A percentile compares a stretch with the other conserved stretches of the same genome.
Conservation (phyloP, 2,888 invertebrate genomes). For the Slavum lentiscoides region DNA sequence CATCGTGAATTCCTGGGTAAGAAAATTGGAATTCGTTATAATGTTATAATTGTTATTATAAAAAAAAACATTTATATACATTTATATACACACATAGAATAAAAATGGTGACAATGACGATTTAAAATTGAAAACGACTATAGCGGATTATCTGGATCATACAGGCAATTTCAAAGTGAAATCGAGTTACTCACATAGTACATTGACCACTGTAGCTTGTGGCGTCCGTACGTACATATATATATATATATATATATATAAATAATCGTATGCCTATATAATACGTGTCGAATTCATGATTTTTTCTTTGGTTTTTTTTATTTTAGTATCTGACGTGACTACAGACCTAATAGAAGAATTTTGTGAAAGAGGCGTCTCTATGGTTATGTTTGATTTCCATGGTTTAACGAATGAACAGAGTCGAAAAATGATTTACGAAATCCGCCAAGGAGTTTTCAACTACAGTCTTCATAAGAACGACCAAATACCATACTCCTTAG, state of each 20-base stretch:
- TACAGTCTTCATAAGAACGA: slow-evolving; percentile 27
- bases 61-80: not conserved
- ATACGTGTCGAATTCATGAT: not conserved
- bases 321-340: slow-evolving; percentile 1
- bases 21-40: not conserved
- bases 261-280: not conserved
- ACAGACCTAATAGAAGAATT: not conserved
- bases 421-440: slow-evolving; percentile 32
- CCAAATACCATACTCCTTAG: slow-evolving; percentile 20
- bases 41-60: not conserved
- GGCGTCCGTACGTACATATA: slow-evolving; percentile 64
- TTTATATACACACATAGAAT: not conserved
- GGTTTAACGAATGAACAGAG: slow-evolving; percentile 1
- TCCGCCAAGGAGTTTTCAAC: slow-evolving; percentile 38
- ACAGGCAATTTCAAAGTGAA: slow-evolving; percentile 61
- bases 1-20: slow-evolving; percentile 16
- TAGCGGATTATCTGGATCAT: slow-evolving; percentile 64
- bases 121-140: slow-evolving; percentile 56
- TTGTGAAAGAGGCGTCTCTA: slow-evolving; percentile 20
- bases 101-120: not conserved
- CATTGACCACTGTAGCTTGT: slow-evolving; percentile 65
- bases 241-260: not conserved
- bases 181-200: slow-evolving; percentile 60
- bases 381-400: slow-evolving; percentile 22
- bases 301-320: not conserved